These are phyloP conservation scores for Acleris laterana DNA, from an alignment of 2,888 invertebrate species.

Conservation along the genomic window DNA sequence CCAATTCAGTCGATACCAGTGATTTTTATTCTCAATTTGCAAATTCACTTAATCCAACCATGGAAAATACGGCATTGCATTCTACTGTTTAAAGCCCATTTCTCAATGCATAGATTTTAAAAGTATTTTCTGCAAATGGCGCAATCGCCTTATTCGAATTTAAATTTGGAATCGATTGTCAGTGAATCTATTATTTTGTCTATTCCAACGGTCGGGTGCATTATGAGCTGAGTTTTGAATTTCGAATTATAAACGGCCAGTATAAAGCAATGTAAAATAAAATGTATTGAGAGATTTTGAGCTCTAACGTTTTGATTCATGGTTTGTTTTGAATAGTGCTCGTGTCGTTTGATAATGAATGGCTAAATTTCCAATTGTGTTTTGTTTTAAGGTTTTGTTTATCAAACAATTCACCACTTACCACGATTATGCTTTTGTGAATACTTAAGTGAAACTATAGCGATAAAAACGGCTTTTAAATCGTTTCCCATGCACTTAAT, in stretches of 20 bases:
- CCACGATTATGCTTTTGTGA: too few species aligned
- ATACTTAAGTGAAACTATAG: too few species aligned
- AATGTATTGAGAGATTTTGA: not conserved
- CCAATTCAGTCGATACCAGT: not conserved
- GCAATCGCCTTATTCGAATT: constrained; percentile 31
- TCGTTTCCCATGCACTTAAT: too few species aligned
- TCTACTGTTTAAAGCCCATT: not conserved
- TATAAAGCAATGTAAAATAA: constrained; percentile 3
- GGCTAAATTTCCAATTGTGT: too few species aligned
- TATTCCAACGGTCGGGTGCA: constrained; percentile 22
- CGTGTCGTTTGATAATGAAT: too few species aligned
- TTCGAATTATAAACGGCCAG: constrained; percentile 18
- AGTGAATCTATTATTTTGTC: constrained; percentile 36
- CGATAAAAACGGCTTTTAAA: too few species aligned
- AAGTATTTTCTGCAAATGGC: constrained; percentile 14
- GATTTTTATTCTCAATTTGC: constrained; percentile 8
- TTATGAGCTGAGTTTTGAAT: constrained; percentile 23
- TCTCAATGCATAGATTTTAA: not conserved
- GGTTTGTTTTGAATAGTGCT: not conserved
- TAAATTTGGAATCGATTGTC: constrained; percentile 34
- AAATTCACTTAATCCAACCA: constrained; percentile 7
- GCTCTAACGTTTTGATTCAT: not conserved
- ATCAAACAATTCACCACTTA: too few species aligned
- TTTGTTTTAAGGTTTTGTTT: too few species aligned
- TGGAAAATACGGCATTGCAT: not conserved